A percentile compares a stretch with the other conserved stretches of the same genome.
phyloP scores from a whole-genome alignment of 2,113 vertebrate species.

The Procavia capensis region DNA sequence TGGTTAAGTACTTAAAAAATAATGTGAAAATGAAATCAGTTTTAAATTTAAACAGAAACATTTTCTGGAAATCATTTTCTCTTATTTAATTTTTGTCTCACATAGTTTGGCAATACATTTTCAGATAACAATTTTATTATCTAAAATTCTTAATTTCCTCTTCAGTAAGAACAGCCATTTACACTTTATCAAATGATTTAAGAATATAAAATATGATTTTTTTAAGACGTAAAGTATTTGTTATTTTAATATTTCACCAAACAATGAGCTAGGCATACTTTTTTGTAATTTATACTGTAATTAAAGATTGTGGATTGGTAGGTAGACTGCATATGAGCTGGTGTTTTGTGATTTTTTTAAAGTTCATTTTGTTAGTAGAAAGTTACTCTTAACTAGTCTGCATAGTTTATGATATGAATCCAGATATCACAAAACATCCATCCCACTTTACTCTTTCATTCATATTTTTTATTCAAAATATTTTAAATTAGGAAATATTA shows the following conservation, averaged over 20 bases:
- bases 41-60: background rate
- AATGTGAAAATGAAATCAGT: background rate
- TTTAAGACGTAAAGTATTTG: background rate
- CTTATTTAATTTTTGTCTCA: background rate
- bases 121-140: background rate
- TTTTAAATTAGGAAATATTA: background rate
- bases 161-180: background rate
- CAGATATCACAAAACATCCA: background rate
- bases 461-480: background rate
- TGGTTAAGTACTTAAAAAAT: background rate
- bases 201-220: background rate
- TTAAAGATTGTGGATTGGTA: background rate
- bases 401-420: background rate
- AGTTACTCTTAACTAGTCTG: background rate
- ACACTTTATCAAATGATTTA: background rate
- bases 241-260: constrained; percentile 12
- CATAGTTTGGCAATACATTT: background rate
- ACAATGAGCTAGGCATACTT: background rate
- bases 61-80: background rate
- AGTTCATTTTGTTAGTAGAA: background rate
- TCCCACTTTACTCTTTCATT: background rate
- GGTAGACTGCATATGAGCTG: background rate
- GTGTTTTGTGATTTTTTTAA: background rate
- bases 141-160: background rate
- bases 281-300: background rate